Conservation (phyloP, 2,797 vertebrate species). For the Remorina albescens region DNA sequence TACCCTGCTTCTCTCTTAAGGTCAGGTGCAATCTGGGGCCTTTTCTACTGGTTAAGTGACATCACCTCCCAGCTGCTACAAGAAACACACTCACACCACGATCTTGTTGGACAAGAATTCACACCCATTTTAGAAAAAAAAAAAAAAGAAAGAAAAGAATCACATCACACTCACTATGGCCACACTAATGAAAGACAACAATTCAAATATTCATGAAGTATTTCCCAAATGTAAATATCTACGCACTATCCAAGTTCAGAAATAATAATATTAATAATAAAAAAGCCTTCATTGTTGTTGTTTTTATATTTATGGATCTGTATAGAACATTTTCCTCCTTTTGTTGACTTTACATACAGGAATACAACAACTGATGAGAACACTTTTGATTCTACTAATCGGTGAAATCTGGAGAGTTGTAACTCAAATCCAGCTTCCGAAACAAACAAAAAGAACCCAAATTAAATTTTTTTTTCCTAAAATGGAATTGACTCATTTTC, state of each 20-base stretch:
- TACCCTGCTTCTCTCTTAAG: conserved; percentile 72
- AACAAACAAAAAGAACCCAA: conserved; percentile 78
- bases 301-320: conserved; percentile 93
- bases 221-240: conserved; percentile 92
- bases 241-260: conserved; percentile 90
- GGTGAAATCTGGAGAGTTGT: conserved; percentile 93
- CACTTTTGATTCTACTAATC: conserved; percentile 87
- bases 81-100: conserved; percentile 72
- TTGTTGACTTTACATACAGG: conserved; percentile 90
- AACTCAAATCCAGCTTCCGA: conserved; percentile 94
- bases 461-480: conserved; percentile 84
- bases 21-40: conserved; percentile 75
- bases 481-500: conserved; percentile 91
- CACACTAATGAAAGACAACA: conserved; percentile 93
- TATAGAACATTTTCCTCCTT: conserved; percentile 89
- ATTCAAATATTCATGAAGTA: conserved; percentile 94
- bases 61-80: conserved; percentile 75
- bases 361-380: conserved; percentile 90
- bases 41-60: conserved; percentile 70
- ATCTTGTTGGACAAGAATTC: conserved; percentile 80
- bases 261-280: conserved; percentile 74
- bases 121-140: conserved; percentile 60
- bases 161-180: conserved; percentile 90
- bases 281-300: conserved; percentile 96
- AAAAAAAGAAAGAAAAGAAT: conserved; percentile 67